Percentiles rank a stretch among this genome's conserved stretches.
Evolutionary conservation across 2,797 vertebrate genomes (phyloP).

Genomic region (Echeneis naucrates): DNA sequence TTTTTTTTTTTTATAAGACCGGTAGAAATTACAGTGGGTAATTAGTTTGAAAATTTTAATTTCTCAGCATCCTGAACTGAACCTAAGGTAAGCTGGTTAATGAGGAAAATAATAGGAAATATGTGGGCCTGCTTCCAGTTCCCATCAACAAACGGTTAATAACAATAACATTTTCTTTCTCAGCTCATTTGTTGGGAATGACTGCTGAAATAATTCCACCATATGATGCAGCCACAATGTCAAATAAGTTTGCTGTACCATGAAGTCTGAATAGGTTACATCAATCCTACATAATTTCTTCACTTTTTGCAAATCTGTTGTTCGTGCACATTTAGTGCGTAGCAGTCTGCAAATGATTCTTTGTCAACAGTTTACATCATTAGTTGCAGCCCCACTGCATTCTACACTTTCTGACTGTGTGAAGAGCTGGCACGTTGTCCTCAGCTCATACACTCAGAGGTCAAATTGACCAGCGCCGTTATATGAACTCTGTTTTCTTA

Average conservation of each 20-base stretch:
- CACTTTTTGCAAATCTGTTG: neutral
- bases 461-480: conserved; percentile 20
- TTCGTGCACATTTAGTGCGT: neutral
- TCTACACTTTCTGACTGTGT: neutral
- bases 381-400: neutral
- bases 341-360: neutral
- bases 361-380: neutral
- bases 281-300: neutral
- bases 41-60: neutral
- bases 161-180: neutral
- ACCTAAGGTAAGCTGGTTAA: neutral
- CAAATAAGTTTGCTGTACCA: neutral
- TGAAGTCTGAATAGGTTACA: neutral
- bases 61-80: neutral
- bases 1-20: neutral
- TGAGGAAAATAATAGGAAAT: neutral
- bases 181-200: neutral
- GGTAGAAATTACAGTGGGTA: neutral
- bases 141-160: neutral
- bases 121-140: neutral
- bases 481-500: conserved; percentile 3
- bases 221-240: neutral
- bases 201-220: neutral
- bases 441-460: conserved; percentile 21
- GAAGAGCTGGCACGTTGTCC: no score